Base-by-base conservation (phyloP, 2,888 invertebrate species). In the Drosophila mimetica region DNA sequence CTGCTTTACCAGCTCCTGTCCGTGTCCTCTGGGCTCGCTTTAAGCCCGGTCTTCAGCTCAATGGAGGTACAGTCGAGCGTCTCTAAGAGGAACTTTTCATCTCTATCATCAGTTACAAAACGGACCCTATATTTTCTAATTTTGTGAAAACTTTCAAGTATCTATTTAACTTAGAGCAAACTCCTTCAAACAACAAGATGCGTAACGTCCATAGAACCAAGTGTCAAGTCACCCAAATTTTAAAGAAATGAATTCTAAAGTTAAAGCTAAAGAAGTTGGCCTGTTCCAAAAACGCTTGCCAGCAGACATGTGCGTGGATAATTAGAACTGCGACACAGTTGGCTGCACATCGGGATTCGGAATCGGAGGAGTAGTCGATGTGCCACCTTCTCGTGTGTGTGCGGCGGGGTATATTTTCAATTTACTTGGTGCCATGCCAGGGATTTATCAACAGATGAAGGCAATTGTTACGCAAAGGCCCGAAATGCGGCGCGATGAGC, bases 371-470 rank as follows among this genome's bases (percentile, higher is more conserved):
- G 37, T 41, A 64, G 61, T 13, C 61, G 39, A 34, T 14, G 64
- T 50, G 20, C 64, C 51, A 61, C 60, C 60, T 61, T 61, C 60
- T 46, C 60, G 39, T 46, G 34, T 54, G 54, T 16, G 59, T 20
- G 57, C 18, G 41, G 67, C 41, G 66, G 55, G 57, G 57, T 71
- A 83, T 84, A 86, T 83, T 86, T 83, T 83, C 82, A 83, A 83
- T 83, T 83, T 83, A 86, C 82, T 83, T 83, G 82, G 82, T 87
- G 85, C 69, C 77, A 74, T 81, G 85, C 87, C 82, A 86, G 81
- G 82, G 87, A 83, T 83, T 83, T 83, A 83, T 83, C 87, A 87
- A 87, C 87, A 83, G 82, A 83, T 83, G 82, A 83, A 84, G 82
- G 87, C 87, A 83, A 83, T 83, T 83, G 87, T 85, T 81, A 83